phyloP scores from a whole-genome alignment of 2,888 invertebrate genomes.

The Ceriagrion tenellum region DNA sequence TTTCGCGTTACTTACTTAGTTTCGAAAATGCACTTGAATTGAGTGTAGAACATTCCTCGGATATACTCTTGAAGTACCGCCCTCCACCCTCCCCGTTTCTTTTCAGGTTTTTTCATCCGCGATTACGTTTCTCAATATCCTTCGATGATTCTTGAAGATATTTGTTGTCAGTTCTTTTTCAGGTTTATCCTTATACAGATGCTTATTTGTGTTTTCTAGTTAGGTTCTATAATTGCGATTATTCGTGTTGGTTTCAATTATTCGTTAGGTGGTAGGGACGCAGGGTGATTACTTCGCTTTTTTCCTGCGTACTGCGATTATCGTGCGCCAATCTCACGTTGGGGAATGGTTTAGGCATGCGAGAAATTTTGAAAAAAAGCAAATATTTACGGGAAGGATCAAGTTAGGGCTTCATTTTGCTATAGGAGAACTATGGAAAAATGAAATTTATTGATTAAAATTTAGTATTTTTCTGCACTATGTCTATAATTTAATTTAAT shows the following conservation, averaged over 20 bases:
- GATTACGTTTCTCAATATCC: background rate
- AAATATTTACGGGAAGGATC: too few species aligned
- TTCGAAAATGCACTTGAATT: background rate
- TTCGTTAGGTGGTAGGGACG: background rate
- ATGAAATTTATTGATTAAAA: too few species aligned
- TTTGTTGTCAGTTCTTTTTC: background rate
- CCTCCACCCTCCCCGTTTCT: background rate
- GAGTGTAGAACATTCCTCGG: background rate
- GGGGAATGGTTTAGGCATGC: too few species aligned
- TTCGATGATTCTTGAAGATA: too few species aligned
- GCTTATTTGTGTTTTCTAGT: background rate
- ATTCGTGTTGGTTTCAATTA: background rate
- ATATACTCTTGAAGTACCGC: background rate
- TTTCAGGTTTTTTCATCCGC: background rate
- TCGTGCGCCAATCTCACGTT: too few species aligned
- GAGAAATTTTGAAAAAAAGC: too few species aligned
- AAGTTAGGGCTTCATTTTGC: too few species aligned
- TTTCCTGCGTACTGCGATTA: too few species aligned
- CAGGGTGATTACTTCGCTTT: background rate
- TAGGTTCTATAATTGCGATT: background rate
- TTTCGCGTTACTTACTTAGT: too few species aligned
- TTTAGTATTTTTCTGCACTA: too few species aligned
- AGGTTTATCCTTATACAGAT: background rate
- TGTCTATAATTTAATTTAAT: too few species aligned
- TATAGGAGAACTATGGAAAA: too few species aligned